A percentile compares a stretch with the other conserved stretches of the same genome.
Evolutionary conservation across 2,113 vertebrate species (phyloP).

Genomic region (Bolborhynchus lineola): DNA sequence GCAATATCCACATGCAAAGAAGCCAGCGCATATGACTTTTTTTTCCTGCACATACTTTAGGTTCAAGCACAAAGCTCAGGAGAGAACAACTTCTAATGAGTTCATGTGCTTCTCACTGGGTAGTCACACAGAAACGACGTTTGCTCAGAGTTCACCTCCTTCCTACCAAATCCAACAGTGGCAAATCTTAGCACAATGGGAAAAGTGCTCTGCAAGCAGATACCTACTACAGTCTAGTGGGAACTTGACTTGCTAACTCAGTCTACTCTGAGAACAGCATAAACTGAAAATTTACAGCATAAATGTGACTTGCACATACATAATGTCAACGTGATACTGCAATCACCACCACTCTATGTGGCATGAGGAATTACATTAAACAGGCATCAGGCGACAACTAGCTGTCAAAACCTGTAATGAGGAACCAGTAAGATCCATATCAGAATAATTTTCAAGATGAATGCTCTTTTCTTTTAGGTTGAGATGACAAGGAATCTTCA

Average conservation of each 20-base stretch:
- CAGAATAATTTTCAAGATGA: neutral
- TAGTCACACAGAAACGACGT: neutral
- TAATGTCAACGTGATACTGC: neutral
- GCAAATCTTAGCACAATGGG: neutral
- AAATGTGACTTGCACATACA: neutral
- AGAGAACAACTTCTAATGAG: neutral
- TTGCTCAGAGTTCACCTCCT: neutral
- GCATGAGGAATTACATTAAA: neutral
- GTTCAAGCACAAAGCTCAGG: neutral
- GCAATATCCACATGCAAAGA: neutral
- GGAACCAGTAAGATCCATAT: neutral
- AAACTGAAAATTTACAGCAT: neutral
- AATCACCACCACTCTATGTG: neutral
- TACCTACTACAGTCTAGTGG: neutral
- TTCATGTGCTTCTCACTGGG: neutral
- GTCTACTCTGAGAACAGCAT: neutral
- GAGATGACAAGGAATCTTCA: constrained; percentile 12
- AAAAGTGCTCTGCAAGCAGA: neutral
- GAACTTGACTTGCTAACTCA: neutral
- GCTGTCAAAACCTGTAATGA: neutral
- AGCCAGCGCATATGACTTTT: neutral
- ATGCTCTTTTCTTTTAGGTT: neutral
- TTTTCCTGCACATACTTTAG: neutral
- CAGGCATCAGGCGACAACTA: neutral
- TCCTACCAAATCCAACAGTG: neutral